Base-by-base conservation (phyloP, 2,113 vertebrate species). In the Chaenogobius annularis region DNA sequence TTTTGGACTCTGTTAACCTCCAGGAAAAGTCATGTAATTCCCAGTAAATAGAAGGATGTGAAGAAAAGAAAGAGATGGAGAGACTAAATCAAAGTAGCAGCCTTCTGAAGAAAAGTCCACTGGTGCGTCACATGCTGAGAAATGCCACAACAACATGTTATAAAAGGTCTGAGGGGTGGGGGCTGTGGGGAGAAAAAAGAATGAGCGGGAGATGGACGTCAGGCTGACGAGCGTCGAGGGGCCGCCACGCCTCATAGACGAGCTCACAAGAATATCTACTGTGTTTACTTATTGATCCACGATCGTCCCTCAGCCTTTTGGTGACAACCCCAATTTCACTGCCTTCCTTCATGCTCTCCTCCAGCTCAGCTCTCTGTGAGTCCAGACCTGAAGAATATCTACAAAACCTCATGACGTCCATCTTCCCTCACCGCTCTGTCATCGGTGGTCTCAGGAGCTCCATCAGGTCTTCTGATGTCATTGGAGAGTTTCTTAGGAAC, bases 221-320 rank as follows among this genome's bases (percentile, higher is more conserved):
- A 80, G 81, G 85, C 80, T 80, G 83, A 82, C 62, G 81, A 80
- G 75, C 44, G 46, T 70, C 78, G 20, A 69, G 82, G 77, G 81
- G 80, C 73, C 77, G 80, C 79, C 83, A 85, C 50, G 50, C 72
- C 72, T 85, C 74, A 79, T 77, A 64, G 48, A 79, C 66, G 75
- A 86, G 79, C 77, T 81, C 79, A 85, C 72, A 68, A 77, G 73
- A 82, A 80, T 86, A 84, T 88, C 88, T 89, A 82, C 86, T 87
- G 67, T 83, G 79, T 89, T 89, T 86, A 86, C 83, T 90, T 87
- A 89, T 87, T 88, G 82, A 87, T 79, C 58, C 72, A 70, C 73
- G 70, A 87, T 81, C 72, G 61, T 68, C 80, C 72, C 72, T 65
- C 35, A 63, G 76, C 79, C 78, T 79, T 74, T 85, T 37, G 62